A percentile compares a stretch with the other conserved stretches of the same genome.
phyloP scores from a whole-genome alignment of 2,113 vertebrate genomes.

The Rana temporaria region DNA sequence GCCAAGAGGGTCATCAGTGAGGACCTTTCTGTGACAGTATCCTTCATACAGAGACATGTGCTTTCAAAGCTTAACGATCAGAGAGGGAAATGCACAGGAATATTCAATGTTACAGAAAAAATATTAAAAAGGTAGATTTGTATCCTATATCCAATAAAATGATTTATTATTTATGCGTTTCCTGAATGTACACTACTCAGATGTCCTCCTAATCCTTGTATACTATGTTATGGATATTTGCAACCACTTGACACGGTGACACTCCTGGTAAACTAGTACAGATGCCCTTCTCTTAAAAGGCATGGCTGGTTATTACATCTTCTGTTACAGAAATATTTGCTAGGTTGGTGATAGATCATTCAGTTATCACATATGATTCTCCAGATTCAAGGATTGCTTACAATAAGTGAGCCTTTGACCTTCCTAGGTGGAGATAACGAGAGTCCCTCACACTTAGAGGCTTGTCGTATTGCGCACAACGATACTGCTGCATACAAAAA shows the following conservation, averaged over 20 bases:
- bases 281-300: slow-evolving; percentile 27
- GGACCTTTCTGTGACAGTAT: slow-evolving; percentile 29
- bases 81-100: slow-evolving; percentile 10
- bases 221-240: slow-evolving; percentile 36
- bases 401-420: too few species aligned
- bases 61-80: slow-evolving; percentile 33
- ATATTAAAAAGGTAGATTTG: slow-evolving; percentile 42
- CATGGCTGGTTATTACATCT: not conserved
- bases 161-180: slow-evolving; percentile 38
- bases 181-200: slow-evolving; percentile 26
- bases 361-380: too few species aligned
- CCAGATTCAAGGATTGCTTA: too few species aligned
- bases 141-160: slow-evolving; percentile 43
- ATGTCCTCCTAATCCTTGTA: slow-evolving; percentile 23
- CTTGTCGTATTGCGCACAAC: too few species aligned
- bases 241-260: slow-evolving; percentile 48
- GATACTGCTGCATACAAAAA: too few species aligned
- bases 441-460: too few species aligned
- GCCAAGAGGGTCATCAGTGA: slow-evolving; percentile 32
- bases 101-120: slow-evolving; percentile 45
- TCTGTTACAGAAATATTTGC: not conserved
- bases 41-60: slow-evolving; percentile 3
- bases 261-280: slow-evolving; percentile 50
- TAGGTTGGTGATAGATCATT: not conserved
- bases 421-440: too few species aligned